Evolutionary conservation across 1,140 invertebrate genomes (phyloP).

Genomic region (Psix sp.): DNA sequence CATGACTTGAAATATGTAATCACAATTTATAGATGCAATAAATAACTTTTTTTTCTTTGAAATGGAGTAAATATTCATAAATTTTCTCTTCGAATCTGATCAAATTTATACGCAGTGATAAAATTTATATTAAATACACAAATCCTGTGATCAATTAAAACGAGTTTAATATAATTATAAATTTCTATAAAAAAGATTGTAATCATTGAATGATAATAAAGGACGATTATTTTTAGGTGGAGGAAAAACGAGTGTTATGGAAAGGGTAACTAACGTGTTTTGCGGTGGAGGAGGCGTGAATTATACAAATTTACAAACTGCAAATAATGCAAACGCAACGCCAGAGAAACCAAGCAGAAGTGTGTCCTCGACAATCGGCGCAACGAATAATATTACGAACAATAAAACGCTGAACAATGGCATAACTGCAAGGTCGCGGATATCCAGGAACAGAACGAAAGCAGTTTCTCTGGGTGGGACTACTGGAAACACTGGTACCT

Average conservation of each 20-base stretch:
- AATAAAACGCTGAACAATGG: slow-evolving; percentile 67
- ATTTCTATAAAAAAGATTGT: neutral
- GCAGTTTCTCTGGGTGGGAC: slow-evolving; percentile 66
- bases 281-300: slow-evolving; percentile 81
- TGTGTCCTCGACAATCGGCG: slow-evolving; percentile 51
- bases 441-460: slow-evolving; percentile 65
- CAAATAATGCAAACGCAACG: slow-evolving; percentile 68
- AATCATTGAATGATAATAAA: neutral
- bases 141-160: too few relatives aligned
- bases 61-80: too few relatives aligned
- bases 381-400: slow-evolving; percentile 62
- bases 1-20: too few relatives aligned
- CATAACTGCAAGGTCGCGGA: slow-evolving; percentile 60
- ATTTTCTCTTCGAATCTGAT: too few relatives aligned
- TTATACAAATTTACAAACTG: slow-evolving; percentile 71
- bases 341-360: slow-evolving; percentile 79
- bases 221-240: slow-evolving; percentile 59
- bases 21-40: too few relatives aligned
- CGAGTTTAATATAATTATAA: too few relatives aligned
- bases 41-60: too few relatives aligned
- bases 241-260: slow-evolving; percentile 85
- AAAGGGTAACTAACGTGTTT: slow-evolving; percentile 89
- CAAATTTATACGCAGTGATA: too few relatives aligned
- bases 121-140: too few relatives aligned
- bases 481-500: slow-evolving; percentile 47